phyloP scores from a whole-genome alignment of 2,113 vertebrate genomes.

The Callionymus lyra region DNA sequence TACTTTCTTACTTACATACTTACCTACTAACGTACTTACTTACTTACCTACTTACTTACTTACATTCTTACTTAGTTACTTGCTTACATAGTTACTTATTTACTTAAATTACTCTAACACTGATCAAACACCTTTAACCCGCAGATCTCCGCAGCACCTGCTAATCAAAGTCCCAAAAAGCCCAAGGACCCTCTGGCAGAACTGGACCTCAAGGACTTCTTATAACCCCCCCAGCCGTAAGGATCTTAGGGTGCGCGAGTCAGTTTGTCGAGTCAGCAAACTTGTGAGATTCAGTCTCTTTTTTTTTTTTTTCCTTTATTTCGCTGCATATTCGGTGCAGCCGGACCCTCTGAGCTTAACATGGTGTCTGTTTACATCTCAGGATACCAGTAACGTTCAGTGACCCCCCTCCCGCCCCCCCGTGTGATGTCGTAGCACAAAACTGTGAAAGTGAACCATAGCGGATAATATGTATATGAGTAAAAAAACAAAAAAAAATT shows the following conservation, averaged over 20 bases:
- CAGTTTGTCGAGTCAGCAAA: background rate
- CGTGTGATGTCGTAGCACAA: slow-evolving; percentile 89
- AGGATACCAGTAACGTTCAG: slow-evolving; percentile 63
- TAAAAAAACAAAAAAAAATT: slow-evolving; percentile 38
- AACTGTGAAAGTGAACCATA: slow-evolving; percentile 93
- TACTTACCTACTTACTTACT: too few species aligned
- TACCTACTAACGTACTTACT: too few species aligned
- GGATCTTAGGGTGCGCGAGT: slow-evolving; percentile 1
- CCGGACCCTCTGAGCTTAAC: slow-evolving; percentile 51
- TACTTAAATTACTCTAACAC: too few species aligned
- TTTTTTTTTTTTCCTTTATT: too few species aligned
- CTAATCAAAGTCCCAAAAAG: slow-evolving; percentile 94
- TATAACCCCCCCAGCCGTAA: slow-evolving; percentile 82
- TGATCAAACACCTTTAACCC: too few species aligned
- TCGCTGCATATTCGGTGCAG: too few species aligned
- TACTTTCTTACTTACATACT: too few species aligned
- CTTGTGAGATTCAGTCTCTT: too few species aligned
- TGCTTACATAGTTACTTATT: too few species aligned
- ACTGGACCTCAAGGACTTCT: slow-evolving; percentile 99
- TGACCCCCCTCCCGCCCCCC: slow-evolving; percentile 60
- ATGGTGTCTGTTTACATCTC: slow-evolving; percentile 71
- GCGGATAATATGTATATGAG: slow-evolving; percentile 45
- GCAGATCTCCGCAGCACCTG: slow-evolving; percentile 89
- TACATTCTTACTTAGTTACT: too few species aligned
- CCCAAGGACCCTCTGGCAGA: slow-evolving; percentile 98